Evolutionary conservation across 2,888 invertebrate species (phyloP), one percentile per base, ranked within the genome.

Genomic region (Bombyx huttoni): DNA sequence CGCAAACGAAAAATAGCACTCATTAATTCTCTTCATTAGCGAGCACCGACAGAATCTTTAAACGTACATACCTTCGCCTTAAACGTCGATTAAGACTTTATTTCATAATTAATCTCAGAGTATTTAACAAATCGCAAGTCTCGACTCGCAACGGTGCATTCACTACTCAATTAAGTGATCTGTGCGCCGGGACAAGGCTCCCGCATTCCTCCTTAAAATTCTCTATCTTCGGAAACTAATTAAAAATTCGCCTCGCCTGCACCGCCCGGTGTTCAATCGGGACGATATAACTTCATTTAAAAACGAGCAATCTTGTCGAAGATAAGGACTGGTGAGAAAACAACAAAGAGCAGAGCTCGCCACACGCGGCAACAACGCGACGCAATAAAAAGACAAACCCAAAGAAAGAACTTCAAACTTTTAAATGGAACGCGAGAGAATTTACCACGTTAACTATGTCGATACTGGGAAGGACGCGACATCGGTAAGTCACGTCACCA

Each of bases 221-320:
- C 82, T 78, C 81, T 84, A 86, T 84, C 84, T 85, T 87, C 78
- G 87, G 85, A 85, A 86, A 87, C 87, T 88, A 88, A 87, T 88
- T 88, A 88, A 87, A 87, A 87, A 87, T 87, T 86, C 86, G 86
- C 83, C 70, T 80, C 83, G 81, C 80, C 84, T 79, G 70, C 78
- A 69, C 78, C 70, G 78, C 70, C 73, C 73, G 76, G 71, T 82
- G 84, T 82, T 82, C 82, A 85, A 85, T 82, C 86, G 83, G 69
- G 78, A 73, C 81, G 81, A 82, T 88, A 87, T 88, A 87, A 87
- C 88, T 88, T 88, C 84, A 88, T 88, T 87, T 86, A 85, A 85
- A 88, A 84, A 86, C 81, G 83, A 83, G 84, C 84, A 84, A 86
- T 86, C 86, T 87, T 86, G 87, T 85, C 77, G 67, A 72, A 83